Conservation (phyloP, 1,140 invertebrate genomes). For the Panagrolaimus sp. region DNA sequence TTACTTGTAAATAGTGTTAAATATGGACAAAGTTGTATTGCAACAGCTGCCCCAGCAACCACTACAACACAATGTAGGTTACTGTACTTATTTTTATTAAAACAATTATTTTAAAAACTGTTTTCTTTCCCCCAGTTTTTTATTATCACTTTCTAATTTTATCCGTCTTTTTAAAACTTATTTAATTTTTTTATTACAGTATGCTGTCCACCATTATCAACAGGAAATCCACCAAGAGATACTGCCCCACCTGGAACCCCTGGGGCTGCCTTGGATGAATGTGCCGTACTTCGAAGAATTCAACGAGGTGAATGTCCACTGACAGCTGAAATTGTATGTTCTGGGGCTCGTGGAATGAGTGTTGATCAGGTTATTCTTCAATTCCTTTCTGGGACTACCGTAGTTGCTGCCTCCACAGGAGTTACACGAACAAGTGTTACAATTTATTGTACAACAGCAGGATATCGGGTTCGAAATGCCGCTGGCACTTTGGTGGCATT, state of each 20-base stretch:
- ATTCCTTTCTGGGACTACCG: conserved; percentile 18
- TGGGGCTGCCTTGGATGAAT: conserved; percentile 21
- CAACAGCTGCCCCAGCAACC: neutral
- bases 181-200: conserved; percentile 19
- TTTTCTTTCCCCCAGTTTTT: too few species aligned
- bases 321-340: conserved; percentile 21
- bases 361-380: conserved; percentile 19
- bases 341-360: conserved; percentile 14
- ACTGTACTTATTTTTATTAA: too few species aligned
- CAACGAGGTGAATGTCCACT: conserved; percentile 19
- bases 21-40: neutral
- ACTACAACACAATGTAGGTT: conserved; percentile 6
- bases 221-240: conserved; percentile 25
- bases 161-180: conserved; percentile 1
- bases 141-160: too few species aligned
- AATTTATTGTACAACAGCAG: conserved; percentile 18
- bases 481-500: conserved; percentile 7
- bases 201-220: conserved; percentile 26
- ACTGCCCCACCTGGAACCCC: conserved; percentile 16
- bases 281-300: conserved; percentile 25
- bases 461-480: conserved; percentile 16
- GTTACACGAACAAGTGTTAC: conserved; percentile 8
- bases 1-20: neutral
- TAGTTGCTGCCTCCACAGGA: neutral
- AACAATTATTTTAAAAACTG: too few species aligned